phyloP scores from a whole-genome alignment of 30 jellyfish, hydroid and myxozoan species.

The Cassiopea xamachana region DNA sequence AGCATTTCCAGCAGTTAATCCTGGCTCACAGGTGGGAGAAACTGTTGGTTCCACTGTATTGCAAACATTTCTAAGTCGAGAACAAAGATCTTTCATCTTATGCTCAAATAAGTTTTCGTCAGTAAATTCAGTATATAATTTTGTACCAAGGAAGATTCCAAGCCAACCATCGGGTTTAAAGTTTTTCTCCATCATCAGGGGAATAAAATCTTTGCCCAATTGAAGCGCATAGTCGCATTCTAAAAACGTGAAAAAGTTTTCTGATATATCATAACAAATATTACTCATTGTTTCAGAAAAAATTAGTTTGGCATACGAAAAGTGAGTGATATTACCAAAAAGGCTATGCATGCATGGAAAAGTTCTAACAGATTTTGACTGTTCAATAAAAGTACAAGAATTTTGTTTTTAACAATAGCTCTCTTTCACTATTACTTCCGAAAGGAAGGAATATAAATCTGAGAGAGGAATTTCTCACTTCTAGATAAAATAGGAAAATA shows the following conservation, averaged over 20 bases:
- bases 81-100: background rate
- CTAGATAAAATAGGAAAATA: too few relatives aligned
- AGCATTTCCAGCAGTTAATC: background rate
- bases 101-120: background rate
- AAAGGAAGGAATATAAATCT: too few relatives aligned
- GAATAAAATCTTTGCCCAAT: slow-evolving; percentile 48
- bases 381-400: too few relatives aligned
- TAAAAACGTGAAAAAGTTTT: background rate
- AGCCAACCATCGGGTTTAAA: slow-evolving; percentile 88
- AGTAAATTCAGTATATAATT: slow-evolving; percentile 71
- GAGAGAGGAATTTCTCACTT: too few relatives aligned
- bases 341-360: too few relatives aligned
- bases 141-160: slow-evolving; percentile 80
- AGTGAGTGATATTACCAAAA: too few relatives aligned
- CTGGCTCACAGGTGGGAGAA: background rate
- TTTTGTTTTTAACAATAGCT: too few relatives aligned
- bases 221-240: slow-evolving; percentile 87
- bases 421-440: too few relatives aligned
- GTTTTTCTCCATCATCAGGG: slow-evolving; percentile 65
- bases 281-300: too few relatives aligned
- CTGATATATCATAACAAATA: too few relatives aligned
- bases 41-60: background rate
- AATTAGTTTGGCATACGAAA: too few relatives aligned
- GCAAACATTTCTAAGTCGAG: background rate
- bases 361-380: too few relatives aligned